A percentile compares a stretch with the other conserved stretches of the same genome.
Conservation (phyloP, 2,797 vertebrate species). For the Rhinogobio ventralis region DNA sequence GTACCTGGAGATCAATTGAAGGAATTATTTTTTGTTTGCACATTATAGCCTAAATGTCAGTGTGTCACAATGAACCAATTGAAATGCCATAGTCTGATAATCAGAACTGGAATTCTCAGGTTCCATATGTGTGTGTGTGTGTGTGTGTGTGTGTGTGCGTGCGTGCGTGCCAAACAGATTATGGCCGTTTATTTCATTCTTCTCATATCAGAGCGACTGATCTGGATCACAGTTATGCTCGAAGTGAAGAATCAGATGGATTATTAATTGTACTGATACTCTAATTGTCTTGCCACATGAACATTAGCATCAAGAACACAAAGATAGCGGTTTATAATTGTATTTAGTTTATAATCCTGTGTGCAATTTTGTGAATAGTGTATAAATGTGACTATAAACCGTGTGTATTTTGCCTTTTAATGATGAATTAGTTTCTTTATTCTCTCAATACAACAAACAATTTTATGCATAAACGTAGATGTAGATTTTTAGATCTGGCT, state of each 20-base stretch:
- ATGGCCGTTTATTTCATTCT: conserved; percentile 13
- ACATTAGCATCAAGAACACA: conserved; percentile 17
- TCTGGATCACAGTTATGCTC: conserved; percentile 21
- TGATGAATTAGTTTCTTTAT: conserved; percentile 62
- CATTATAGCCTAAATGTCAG: conserved; percentile 9
- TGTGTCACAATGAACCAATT: conserved; percentile 46
- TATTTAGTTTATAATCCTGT: conserved; percentile 74
- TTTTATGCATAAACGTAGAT: conserved; percentile 59
- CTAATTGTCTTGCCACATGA: conserved; percentile 41
- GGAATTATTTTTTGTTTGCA: conserved; percentile 2
- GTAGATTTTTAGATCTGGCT: conserved; percentile 61
- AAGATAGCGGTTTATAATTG: conserved; percentile 64
- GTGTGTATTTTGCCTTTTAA: conserved; percentile 72
- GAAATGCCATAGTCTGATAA: conserved; percentile 66
- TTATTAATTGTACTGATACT: conserved; percentile 32
- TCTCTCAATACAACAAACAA: conserved; percentile 59
- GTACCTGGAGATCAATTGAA: conserved; percentile 6
- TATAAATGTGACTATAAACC: conserved; percentile 68
- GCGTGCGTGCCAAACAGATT: conserved; percentile 51
- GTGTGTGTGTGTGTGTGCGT: conserved; percentile 17
- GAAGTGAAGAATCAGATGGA: conserved; percentile 23
- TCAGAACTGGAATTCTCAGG: conserved; percentile 54
- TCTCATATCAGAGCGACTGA: background rate
- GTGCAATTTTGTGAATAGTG: conserved; percentile 77
- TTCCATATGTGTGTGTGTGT: conserved; percentile 52